A percentile compares a stretch with the other conserved stretches of the same genome.
phyloP scores from a whole-genome alignment of 2,113 vertebrate species.

The Salvelinus namaycush region DNA sequence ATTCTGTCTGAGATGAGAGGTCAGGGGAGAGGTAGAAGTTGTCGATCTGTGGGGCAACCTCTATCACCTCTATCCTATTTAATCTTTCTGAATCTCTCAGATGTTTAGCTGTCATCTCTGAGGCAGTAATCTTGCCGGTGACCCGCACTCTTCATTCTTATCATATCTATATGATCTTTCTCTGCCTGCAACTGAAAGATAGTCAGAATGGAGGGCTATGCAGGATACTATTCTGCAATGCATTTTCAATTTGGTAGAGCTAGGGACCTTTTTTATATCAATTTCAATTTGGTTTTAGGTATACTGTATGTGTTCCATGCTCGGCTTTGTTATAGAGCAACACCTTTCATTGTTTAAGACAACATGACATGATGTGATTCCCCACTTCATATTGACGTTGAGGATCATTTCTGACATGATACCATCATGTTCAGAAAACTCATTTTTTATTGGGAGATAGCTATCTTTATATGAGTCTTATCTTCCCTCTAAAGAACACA shows the following conservation, averaged over 20 bases:
- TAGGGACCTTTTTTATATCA: constrained; percentile 13
- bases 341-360: too few species aligned
- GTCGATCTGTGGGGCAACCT: constrained; percentile 36
- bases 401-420: too few species aligned
- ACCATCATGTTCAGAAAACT: too few species aligned
- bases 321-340: too few species aligned
- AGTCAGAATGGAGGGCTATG: constrained; percentile 5
- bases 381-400: too few species aligned
- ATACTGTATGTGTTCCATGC: too few species aligned
- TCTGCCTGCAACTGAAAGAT: constrained; percentile 45
- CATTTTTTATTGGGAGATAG: too few species aligned
- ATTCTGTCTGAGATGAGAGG: constrained; percentile 15
- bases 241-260: constrained; percentile 39
- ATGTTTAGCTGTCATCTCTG: constrained; percentile 47
- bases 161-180: constrained; percentile 32
- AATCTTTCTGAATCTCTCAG: constrained; percentile 61
- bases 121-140: constrained; percentile 16
- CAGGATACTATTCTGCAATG: constrained; percentile 30
- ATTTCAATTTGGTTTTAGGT: not conserved
- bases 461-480: too few species aligned
- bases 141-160: constrained; percentile 62
- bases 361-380: too few species aligned
- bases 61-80: constrained; percentile 57
- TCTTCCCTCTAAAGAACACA: too few species aligned
- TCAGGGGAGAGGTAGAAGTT: constrained; percentile 33